Evolutionary conservation across 2,113 vertebrate genomes (phyloP).

Genomic region (Odontophorus gujanensis): DNA sequence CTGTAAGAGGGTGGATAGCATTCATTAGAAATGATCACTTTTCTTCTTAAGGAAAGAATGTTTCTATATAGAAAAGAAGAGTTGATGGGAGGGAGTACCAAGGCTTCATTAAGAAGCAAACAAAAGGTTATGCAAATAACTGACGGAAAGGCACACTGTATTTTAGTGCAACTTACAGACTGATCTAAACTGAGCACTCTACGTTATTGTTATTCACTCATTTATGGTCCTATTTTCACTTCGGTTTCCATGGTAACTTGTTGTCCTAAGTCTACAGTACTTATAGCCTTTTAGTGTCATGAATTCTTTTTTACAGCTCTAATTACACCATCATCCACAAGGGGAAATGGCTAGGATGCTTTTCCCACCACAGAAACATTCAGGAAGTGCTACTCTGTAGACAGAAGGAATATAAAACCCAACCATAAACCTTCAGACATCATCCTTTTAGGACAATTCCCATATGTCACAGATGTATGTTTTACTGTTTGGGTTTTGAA

Average conservation of each 20-base stretch:
- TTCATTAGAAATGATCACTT: not conserved
- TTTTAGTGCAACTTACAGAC: conserved; percentile 35
- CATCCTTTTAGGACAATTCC: conserved; percentile 49
- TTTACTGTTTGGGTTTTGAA: conserved; percentile 63
- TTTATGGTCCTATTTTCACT: conserved; percentile 67
- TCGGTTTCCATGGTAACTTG: conserved; percentile 74
- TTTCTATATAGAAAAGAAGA: not conserved
- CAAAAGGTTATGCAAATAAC: conserved; percentile 45
- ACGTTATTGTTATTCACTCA: conserved; percentile 52
- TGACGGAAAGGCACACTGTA: conserved; percentile 31
- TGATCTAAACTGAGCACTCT: conserved; percentile 54
- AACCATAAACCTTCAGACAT: conserved; percentile 69
- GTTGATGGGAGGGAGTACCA: not conserved
- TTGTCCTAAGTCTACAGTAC: conserved; percentile 73
- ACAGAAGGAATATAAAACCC: conserved; percentile 64
- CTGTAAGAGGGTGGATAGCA: not conserved
- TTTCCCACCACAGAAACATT: conserved; percentile 73
- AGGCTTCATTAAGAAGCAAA: conserved; percentile 5
- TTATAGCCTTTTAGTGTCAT: conserved; percentile 74
- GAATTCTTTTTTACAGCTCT: conserved; percentile 72
- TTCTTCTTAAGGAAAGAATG: not conserved
- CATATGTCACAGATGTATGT: conserved; percentile 42
- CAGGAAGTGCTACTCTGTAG: conserved; percentile 65
- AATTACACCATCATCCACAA: conserved; percentile 72
- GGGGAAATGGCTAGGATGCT: conserved; percentile 73